Base-by-base conservation (phyloP, 2,797 vertebrate species). In the Gastrophryne carolinensis region DNA sequence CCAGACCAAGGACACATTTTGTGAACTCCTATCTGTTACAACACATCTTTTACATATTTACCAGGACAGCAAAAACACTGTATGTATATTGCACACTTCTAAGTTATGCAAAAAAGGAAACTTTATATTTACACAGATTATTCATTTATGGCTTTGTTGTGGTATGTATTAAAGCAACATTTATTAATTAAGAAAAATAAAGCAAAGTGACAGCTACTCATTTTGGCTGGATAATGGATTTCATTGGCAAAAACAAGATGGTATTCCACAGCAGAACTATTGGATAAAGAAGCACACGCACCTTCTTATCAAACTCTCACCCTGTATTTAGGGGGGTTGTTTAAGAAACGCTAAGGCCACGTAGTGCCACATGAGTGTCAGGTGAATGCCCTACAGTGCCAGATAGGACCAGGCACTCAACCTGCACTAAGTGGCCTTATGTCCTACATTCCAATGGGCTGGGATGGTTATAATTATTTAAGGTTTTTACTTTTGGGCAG, bases 1-100 rank as follows among this genome's bases (percentile, higher is more conserved):
- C 73, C 73, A 69, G 26, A 76, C 61, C 17, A 73, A 64, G 23
- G 58, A 49, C 49, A 56, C 62, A 72, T 35, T 37, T 41, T 75
- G 56, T 60, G 8, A 52, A 61, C 27, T 67, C 27, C 30, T 68
- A 39, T 52, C 30, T 52, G 35, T 29, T 53, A 73, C 60, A 53
- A 37, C 35, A 54, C 44, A 23, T 17, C 35, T 53, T 19, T 57
- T 72, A 63, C 37, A n/a, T n/a, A n/a, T n/a, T n/a, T n/a, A n/a
- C n/a, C n/a, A n/a, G n/a, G n/a, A n/a, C n/a, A n/a, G n/a, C n/a
- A n/a, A n/a, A n/a, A n/a, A n/a, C n/a, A n/a, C n/a, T n/a, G n/a
- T n/a, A n/a, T 53, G 44, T 53, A 63, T 21, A 72, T 37, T 57
- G 66, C 50, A 57, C 72, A 66, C 1, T 47, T 47, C n/a, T 49